Conservation (phyloP, 2,113 vertebrate species). For the Proteles cristata region DNA sequence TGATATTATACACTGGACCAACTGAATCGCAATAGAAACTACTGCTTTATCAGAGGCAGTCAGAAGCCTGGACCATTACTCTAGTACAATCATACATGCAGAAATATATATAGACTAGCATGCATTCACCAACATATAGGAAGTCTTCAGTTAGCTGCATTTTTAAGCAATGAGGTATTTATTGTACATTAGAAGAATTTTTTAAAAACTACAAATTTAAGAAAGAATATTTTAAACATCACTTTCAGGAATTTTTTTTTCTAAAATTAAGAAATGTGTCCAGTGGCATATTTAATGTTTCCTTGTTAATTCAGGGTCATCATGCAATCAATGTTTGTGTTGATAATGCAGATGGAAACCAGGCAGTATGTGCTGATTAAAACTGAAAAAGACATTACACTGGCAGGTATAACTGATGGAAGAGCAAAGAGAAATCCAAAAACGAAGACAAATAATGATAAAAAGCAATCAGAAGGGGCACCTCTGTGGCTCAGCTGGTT, state of each 20-base stretch:
- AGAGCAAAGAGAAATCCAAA: background rate
- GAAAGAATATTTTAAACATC: background rate
- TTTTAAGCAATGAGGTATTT: background rate
- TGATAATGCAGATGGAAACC: background rate
- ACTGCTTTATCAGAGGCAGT: background rate
- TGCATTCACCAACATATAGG: background rate
- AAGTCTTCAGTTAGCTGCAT: background rate
- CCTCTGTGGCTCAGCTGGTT: no score
- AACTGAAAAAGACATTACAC: background rate
- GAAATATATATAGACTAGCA: background rate
- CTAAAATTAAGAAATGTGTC: slow-evolving; percentile 31
- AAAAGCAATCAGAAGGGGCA: background rate
- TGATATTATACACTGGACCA: background rate
- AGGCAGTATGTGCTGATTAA: background rate
- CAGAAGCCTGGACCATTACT: background rate
- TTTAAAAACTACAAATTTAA: background rate
- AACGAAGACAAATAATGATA: background rate
- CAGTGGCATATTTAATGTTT: background rate
- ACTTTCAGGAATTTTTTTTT: background rate
- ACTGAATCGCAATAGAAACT: background rate
- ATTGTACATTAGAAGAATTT: background rate
- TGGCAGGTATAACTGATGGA: background rate
- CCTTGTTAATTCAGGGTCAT: background rate
- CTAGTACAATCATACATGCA: background rate
- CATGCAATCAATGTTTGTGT: background rate